Conservation (phyloP, 2,797 vertebrate genomes). For the Kryptopterus vitreolus region DNA sequence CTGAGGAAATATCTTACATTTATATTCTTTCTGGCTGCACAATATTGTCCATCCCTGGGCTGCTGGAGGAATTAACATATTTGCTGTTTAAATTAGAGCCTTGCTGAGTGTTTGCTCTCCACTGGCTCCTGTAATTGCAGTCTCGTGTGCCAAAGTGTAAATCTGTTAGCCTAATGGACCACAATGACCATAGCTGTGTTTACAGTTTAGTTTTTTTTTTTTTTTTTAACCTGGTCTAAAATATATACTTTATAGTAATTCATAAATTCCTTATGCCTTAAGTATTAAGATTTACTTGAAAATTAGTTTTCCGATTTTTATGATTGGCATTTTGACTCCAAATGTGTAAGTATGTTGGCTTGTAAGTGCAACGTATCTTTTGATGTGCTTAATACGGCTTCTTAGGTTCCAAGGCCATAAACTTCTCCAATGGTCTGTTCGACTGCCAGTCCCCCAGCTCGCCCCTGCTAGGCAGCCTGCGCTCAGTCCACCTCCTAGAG, state of each 20-base stretch:
- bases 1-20: constrained; percentile 67
- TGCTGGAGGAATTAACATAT: constrained; percentile 45
- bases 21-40: constrained; percentile 59
- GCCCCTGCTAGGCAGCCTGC: constrained; percentile 88
- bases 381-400: background rate
- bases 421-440: constrained; percentile 94
- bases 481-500: constrained; percentile 90
- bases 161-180: constrained; percentile 60
- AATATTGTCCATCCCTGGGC: constrained; percentile 56
- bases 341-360: background rate
- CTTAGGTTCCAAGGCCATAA: constrained; percentile 94
- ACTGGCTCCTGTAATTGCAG: constrained; percentile 76
- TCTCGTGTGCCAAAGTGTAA: constrained; percentile 68
- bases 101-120: constrained; percentile 63
- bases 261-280: background rate
- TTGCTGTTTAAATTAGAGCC: constrained; percentile 44
- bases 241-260: background rate
- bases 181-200: constrained; percentile 1
- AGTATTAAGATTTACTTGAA: background rate
- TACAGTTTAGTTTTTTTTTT: background rate
- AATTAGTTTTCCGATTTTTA: background rate
- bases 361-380: background rate
- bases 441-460: constrained; percentile 97
- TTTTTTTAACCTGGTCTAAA: constrained; percentile 2
- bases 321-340: background rate